Conservation (phyloP, 1,140 invertebrate genomes). For the Hesperophylax magnus region DNA sequence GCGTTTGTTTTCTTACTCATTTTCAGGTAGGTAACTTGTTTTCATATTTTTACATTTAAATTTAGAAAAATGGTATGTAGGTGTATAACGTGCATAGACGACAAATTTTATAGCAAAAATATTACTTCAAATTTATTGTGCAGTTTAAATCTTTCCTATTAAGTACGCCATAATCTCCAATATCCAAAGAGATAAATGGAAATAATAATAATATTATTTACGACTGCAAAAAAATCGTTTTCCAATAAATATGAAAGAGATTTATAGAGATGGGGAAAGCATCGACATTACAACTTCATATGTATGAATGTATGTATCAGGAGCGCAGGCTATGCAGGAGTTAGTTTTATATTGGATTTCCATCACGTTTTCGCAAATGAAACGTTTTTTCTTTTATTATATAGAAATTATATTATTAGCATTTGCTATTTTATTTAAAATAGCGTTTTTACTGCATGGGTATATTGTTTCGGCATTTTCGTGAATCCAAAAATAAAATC, state of each 20-base stretch:
- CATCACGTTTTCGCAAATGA: conserved; percentile 41
- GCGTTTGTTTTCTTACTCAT: too few relatives aligned
- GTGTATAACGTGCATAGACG: too few relatives aligned
- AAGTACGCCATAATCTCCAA: too few relatives aligned
- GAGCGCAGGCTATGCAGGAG: conserved; percentile 37
- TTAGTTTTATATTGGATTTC: conserved; percentile 46
- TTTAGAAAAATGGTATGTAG: too few relatives aligned
- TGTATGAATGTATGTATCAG: conserved; percentile 17
- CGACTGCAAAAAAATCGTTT: conserved; percentile 44
- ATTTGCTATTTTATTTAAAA: too few relatives aligned
- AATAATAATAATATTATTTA: conserved; percentile 48
- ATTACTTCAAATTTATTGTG: not conserved
- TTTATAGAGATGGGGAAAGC: conserved; percentile 41
- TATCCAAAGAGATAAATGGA: conserved; percentile 1
- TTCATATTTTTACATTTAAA: not conserved
- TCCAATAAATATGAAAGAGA: conserved; percentile 46
- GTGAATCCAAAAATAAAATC: too few relatives aligned
- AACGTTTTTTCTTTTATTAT: not conserved
- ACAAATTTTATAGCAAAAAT: not conserved
- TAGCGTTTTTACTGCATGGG: too few relatives aligned
- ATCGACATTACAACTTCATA: not conserved
- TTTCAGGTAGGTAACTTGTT: not conserved
- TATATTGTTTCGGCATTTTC: too few relatives aligned
- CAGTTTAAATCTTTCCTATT: not conserved
- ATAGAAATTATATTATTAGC: too few relatives aligned